phyloP scores from a whole-genome alignment of 92 coral and sea anemone species.

The Porites lobata region DNA sequence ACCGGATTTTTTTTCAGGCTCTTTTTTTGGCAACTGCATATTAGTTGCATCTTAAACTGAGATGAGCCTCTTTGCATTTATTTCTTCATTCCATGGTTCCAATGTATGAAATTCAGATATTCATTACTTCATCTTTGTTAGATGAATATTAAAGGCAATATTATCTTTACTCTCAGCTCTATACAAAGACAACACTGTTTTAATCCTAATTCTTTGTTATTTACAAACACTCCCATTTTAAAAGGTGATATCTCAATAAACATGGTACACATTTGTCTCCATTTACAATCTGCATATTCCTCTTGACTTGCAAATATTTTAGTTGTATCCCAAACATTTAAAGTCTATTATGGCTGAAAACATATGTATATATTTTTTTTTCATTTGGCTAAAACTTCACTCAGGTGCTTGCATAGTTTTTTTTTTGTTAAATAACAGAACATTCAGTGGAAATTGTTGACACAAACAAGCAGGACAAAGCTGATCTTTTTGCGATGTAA shows the following conservation, averaged over 20 bases:
- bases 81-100: no score
- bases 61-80: no score
- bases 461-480: neutral
- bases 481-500: neutral
- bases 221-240: conserved; percentile 12
- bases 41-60: no score
- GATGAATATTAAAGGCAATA: no score
- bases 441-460: neutral
- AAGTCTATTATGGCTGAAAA: no score
- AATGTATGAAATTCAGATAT: no score
- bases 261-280: conserved; percentile 17
- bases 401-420: neutral
- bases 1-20: no score
- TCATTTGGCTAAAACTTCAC: neutral
- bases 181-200: neutral
- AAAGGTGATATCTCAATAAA: neutral
- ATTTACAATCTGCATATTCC: conserved; percentile 3
- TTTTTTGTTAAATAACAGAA: neutral
- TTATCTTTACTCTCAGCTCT: no score
- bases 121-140: no score
- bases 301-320: neutral
- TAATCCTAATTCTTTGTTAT: neutral
- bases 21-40: no score
- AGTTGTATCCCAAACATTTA: neutral
- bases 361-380: neutral